Conservation (phyloP, 2,888 invertebrate species). For the Drosophila incognita region DNA sequence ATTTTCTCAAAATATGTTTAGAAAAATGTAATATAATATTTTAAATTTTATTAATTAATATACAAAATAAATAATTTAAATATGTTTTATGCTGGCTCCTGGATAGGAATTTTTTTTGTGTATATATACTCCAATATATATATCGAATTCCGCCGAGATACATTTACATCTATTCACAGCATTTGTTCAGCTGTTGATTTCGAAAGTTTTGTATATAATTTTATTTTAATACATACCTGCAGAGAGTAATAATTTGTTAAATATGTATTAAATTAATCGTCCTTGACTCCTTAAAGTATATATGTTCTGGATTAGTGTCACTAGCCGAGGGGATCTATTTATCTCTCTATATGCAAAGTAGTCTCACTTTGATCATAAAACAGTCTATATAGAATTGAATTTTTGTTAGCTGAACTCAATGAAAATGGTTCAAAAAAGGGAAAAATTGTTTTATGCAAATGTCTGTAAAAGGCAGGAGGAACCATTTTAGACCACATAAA, state of each 20-base stretch:
- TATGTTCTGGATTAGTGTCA: neutral
- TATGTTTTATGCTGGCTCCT: too few relatives aligned
- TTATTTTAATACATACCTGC: neutral
- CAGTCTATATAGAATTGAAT: neutral
- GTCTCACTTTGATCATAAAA: neutral
- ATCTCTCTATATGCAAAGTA: neutral
- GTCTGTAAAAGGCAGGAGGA: neutral
- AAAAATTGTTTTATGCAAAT: neutral
- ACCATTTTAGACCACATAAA: neutral
- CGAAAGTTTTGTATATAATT: neutral
- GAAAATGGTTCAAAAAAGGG: neutral
- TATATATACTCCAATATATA: neutral
- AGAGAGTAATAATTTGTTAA: neutral
- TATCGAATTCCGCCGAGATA: neutral
- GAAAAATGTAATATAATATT: too few relatives aligned
- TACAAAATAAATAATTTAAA: neutral
- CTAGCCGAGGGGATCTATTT: neutral
- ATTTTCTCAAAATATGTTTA: too few relatives aligned
- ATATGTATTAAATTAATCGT: neutral
- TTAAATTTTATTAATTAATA: too few relatives aligned
- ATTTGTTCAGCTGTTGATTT: neutral
- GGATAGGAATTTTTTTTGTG: accelerated
- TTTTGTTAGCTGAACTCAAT: neutral
- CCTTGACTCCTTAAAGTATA: neutral
- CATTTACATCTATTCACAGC: neutral